These are phyloP conservation scores for Saccostrea echinata DNA, from an alignment of 1,140 invertebrate genomes.

Conservation along the genomic window DNA sequence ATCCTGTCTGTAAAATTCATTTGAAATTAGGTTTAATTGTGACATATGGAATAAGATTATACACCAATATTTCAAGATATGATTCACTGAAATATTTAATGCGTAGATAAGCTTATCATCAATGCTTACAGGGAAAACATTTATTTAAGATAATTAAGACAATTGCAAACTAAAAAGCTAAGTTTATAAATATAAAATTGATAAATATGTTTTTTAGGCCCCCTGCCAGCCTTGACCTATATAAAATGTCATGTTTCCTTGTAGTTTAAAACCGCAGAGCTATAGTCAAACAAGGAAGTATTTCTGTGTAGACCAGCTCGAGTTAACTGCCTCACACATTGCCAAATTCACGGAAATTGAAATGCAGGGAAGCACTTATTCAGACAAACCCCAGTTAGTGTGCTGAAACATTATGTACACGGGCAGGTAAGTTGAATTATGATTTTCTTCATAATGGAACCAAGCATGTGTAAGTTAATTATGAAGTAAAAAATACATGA, in stretches of 20 bases:
- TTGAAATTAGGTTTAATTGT: too few species aligned
- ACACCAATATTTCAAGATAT: too few species aligned
- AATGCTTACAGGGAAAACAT: too few species aligned
- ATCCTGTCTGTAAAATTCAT: too few species aligned
- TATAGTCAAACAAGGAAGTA: constrained; percentile 5
- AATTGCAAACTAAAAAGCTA: too few species aligned
- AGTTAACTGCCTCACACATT: neutral
- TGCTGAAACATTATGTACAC: neutral
- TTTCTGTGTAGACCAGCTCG: neutral
- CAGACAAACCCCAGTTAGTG: neutral
- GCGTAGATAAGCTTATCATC: too few species aligned
- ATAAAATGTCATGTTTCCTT: neutral
- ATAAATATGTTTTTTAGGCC: too few species aligned
- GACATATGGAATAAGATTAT: too few species aligned
- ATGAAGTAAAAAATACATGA: neutral
- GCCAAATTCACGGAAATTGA: neutral
- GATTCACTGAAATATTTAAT: too few species aligned
- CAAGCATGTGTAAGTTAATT: neutral
- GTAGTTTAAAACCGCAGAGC: neutral
- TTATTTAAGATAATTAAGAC: too few species aligned
- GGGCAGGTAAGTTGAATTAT: neutral
- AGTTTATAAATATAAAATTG: too few species aligned
- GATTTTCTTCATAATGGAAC: neutral
- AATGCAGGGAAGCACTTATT: neutral
- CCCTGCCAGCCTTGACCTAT: neutral